phyloP scores from a whole-genome alignment of 2,113 vertebrate species.

The Lipotes vexillifer region DNA sequence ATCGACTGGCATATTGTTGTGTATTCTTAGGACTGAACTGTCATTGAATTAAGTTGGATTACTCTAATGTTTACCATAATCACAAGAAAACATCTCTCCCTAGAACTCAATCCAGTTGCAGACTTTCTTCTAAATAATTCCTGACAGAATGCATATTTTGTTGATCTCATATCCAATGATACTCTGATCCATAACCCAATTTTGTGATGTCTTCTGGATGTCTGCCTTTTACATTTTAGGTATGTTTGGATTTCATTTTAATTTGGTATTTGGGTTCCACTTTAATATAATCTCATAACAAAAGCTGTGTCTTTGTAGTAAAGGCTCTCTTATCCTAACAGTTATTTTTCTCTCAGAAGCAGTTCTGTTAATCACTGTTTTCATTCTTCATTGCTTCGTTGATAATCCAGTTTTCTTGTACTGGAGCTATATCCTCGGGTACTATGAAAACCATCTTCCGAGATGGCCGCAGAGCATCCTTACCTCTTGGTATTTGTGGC shows the following conservation, averaged over 20 bases:
- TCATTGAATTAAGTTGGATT: neutral
- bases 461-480: neutral
- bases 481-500: neutral
- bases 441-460: neutral
- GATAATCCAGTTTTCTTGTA: neutral
- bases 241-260: neutral
- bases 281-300: neutral
- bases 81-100: neutral
- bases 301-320: neutral
- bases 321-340: neutral
- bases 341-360: neutral
- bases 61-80: neutral
- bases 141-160: neutral
- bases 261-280: neutral
- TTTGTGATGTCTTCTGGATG: neutral
- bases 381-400: neutral
- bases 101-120: neutral
- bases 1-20: neutral
- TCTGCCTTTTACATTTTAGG: neutral
- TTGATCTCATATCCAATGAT: neutral
- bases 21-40: neutral
- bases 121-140: slow-evolving; percentile 11
- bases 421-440: neutral
- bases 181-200: neutral
- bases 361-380: neutral